phyloP scores from a whole-genome alignment of 1,140 invertebrate genomes.

The Spodoptera frugiperda region DNA sequence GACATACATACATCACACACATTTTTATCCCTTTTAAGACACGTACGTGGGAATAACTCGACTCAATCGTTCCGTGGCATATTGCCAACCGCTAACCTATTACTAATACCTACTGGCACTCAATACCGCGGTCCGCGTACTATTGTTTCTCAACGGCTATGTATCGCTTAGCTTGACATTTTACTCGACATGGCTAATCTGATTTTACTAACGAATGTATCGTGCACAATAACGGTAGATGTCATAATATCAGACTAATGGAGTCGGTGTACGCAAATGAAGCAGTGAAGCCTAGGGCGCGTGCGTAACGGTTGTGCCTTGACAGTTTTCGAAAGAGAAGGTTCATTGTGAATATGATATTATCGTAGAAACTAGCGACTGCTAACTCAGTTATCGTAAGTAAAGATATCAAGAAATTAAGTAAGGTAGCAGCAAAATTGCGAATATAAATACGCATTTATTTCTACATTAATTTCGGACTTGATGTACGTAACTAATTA shows the following conservation, averaged over 20 bases:
- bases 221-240: conserved; percentile 46
- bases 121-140: conserved; percentile 26
- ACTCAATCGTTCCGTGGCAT: conserved; percentile 52
- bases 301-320: conserved; percentile 29
- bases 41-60: conserved; percentile 57
- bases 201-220: conserved; percentile 50
- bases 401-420: too few relatives aligned
- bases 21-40: conserved; percentile 68
- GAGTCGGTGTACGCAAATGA: conserved; percentile 55
- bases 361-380: too few relatives aligned
- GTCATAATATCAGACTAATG: conserved; percentile 59
- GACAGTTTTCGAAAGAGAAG: not conserved
- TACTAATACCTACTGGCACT: conserved; percentile 16
- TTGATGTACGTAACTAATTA: too few relatives aligned
- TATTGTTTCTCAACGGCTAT: conserved; percentile 57
- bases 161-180: conserved; percentile 51
- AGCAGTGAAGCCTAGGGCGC: conserved; percentile 51
- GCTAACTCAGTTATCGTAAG: not conserved
- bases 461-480: not conserved
- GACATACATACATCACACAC: conserved; percentile 53
- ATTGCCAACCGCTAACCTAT: conserved; percentile 51
- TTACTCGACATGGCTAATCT: conserved; percentile 52
- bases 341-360: not conserved
- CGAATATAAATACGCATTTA: not conserved
- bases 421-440: too few relatives aligned